A percentile compares a stretch with the other conserved stretches of the same genome.
Conservation (phyloP, 2,113 vertebrate genomes). For the Chaetura pelagica region DNA sequence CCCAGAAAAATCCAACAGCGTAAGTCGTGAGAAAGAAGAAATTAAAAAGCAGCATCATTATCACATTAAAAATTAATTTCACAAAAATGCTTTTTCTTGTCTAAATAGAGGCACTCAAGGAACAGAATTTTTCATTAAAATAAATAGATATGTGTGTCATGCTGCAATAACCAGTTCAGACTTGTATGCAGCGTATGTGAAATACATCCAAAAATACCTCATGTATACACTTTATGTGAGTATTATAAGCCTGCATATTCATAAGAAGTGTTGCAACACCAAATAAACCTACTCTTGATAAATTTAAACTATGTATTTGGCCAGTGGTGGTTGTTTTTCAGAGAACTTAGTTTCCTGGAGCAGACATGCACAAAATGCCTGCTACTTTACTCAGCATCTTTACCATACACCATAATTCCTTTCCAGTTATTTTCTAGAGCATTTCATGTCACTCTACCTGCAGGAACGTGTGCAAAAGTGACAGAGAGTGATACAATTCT, state of each 20-base stretch:
- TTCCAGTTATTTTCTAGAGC: conserved; percentile 76
- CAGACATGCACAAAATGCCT: conserved; percentile 70
- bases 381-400: conserved; percentile 64
- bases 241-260: background rate
- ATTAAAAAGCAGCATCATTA: background rate
- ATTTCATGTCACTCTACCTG: conserved; percentile 78
- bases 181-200: background rate
- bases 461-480: conserved; percentile 79
- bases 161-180: background rate
- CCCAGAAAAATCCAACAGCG: background rate
- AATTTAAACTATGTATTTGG: background rate
- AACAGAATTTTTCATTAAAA: background rate
- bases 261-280: background rate
- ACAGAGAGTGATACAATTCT: conserved; percentile 73
- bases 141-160: background rate
- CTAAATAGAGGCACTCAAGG: background rate
- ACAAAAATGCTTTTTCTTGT: background rate
- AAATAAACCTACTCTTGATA: background rate
- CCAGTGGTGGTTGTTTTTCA: background rate
- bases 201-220: background rate
- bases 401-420: conserved; percentile 72
- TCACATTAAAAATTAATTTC: background rate
- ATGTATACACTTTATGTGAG: rapidly evolving
- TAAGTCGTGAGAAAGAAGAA: background rate
- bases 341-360: background rate